Evolutionary conservation across 2,113 vertebrate species (phyloP), one percentile per base, ranked within the genome.

Genomic region (Strix aluco): DNA sequence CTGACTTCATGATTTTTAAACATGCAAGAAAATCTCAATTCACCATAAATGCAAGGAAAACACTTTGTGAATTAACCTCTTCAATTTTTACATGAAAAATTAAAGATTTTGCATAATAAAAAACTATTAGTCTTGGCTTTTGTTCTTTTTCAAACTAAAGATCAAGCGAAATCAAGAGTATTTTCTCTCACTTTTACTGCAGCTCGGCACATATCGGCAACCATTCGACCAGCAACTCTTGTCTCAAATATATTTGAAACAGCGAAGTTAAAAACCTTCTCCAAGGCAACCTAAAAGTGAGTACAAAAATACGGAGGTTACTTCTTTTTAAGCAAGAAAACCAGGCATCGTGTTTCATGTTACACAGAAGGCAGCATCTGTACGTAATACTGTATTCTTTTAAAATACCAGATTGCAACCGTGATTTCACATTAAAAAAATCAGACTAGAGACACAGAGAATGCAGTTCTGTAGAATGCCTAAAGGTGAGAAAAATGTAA

Each of bases 181-280:
- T 59, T 75, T 93, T 57, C 62, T 87, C 98, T 97, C 59, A 99
- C 99, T 98, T 99, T 99, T 63, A 99, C 97, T 86, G 99, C 98
- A 93, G 99, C 99, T 96, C 99, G 99, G 98, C 99, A 99, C 99
- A 99, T 99, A 93, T 99, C 99, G 1, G 99, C 99, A 82, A 99
- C 99, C 99, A 99, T 99, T 79, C 99, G 99, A 57, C 99, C 99
- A 69, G 99, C 98, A 51, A 99, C 99, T 96, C 99, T 99, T 0
- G 99, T 99, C 98, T 99, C 99, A 98, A 99, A 99, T 97, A 99
- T 99, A 97, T 99, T 99, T 58, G 99, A 99, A 88, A 99, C 97
- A 66, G 99, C 99, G 97, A 99, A 99, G 97, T 99, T 99, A 91
- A 99, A 99, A 84, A 99, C 99, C 92, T 99, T 99, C 95, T 99